These are phyloP conservation scores for Erebia ligea DNA, from an alignment of 2,888 invertebrate genomes.

Conservation along the genomic window DNA sequence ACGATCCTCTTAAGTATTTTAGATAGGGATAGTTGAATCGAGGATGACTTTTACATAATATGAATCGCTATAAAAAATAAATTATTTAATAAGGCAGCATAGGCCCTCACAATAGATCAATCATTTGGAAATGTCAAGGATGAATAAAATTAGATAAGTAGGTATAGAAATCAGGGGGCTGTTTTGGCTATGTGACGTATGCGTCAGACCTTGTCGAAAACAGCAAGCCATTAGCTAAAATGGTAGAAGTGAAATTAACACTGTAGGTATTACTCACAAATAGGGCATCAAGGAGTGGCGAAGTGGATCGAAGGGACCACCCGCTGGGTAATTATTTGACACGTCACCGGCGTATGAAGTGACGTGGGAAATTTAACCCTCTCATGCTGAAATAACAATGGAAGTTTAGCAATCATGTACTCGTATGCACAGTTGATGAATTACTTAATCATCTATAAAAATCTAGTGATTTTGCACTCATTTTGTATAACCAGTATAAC, in stretches of 20 bases:
- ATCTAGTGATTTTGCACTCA: constrained; percentile 34
- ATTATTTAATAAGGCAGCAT: no score
- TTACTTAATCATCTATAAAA: constrained; percentile 38
- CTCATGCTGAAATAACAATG: constrained; percentile 32
- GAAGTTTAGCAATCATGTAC: constrained; percentile 23
- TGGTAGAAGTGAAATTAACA: constrained; percentile 7
- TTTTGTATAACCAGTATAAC: constrained; percentile 6
- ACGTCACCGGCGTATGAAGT: constrained; percentile 44
- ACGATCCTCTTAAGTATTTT: no score
- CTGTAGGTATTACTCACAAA: constrained; percentile 7
- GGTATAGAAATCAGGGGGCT: no score
- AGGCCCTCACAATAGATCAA: no score
- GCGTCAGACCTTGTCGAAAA: not conserved
- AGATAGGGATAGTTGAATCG: no score
- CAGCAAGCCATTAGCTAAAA: constrained; percentile 1
- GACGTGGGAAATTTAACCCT: constrained; percentile 53
- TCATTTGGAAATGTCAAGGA: no score
- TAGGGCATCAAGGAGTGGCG: constrained; percentile 25
- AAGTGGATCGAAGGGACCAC: constrained; percentile 55
- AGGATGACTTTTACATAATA: no score
- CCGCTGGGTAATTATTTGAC: constrained; percentile 63
- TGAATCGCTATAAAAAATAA: no score
- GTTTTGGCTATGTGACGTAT: not conserved
- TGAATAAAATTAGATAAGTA: no score
- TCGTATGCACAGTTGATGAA: constrained; percentile 29